A percentile compares a stretch with the other conserved stretches of the same genome.
phyloP scores from a whole-genome alignment of 23 tunicate species.

The Trididemnum clinides region DNA sequence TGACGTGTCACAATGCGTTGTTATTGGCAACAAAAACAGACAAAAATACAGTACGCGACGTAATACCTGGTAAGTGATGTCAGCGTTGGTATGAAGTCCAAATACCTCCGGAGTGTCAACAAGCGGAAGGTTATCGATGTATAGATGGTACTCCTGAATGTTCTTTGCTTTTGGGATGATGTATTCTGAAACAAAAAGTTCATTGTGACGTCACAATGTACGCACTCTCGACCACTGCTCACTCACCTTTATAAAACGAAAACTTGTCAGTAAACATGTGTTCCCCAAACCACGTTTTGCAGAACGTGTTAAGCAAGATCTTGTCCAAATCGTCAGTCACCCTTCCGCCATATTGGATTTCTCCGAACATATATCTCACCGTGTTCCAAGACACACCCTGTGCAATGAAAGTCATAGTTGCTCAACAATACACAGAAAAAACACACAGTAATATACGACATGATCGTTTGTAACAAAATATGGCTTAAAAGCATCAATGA shows the following conservation, averaged over 20 bases:
- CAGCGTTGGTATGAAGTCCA: conserved; percentile 87
- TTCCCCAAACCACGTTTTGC: conserved; percentile 79
- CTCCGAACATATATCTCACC: conserved; percentile 88
- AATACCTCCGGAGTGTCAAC: conserved; percentile 91
- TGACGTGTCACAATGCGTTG: no score
- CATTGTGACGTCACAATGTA: not conserved
- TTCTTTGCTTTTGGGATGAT: conserved; percentile 69
- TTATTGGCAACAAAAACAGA: no score
- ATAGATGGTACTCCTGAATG: conserved; percentile 61
- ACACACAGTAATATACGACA: no score
- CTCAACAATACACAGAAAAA: not conserved
- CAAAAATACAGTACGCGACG: no score
- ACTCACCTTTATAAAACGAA: conserved; percentile 66
- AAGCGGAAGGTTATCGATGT: conserved; percentile 78
- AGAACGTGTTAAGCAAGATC: conserved; percentile 78
- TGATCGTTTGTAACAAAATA: no score
- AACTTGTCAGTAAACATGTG: conserved; percentile 83
- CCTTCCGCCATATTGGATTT: conserved; percentile 88
- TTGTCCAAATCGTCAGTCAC: conserved; percentile 90
- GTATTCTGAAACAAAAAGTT: conserved; percentile 31
- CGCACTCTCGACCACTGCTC: not conserved
- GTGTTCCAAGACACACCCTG: conserved; percentile 87
- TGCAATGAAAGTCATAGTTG: not conserved
- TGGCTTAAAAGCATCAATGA: no score
- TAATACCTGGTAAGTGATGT: conserved; percentile 88